Base-by-base conservation (phyloP, 2,888 invertebrate genomes). In the Anticlea derivata region DNA sequence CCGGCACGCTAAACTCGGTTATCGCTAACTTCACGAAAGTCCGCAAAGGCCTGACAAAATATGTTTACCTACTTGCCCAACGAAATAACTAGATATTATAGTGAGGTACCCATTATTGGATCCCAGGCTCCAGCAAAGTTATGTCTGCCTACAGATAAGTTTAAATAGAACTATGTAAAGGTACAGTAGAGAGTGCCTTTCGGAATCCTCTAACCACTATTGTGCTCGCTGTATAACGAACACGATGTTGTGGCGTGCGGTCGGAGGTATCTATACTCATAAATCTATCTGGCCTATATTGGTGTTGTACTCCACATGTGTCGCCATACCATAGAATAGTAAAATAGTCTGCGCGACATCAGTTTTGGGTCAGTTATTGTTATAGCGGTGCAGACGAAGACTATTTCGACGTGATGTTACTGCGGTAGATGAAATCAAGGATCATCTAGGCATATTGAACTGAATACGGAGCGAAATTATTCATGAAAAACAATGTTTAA, bases 211-310 rank as follows among this genome's bases (percentile, higher is more conserved):
- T 20, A 45, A 45, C 40, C 46, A 47, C 47, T 52, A 55, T 60
- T 60, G 54, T 58, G 51, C 54, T 51, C 33, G 22, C 39, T 54
- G 51, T 54, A 55, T 57, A 56, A 40, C 50, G 52, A 52, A 54
- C 55, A 55, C 52, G 58, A 46, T 55, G 51, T 50, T 46, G 58
- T 51, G 56, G 50, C 43, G 50, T 40, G 54, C 52, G 55, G 56
- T 49, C 41, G 54, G 43, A 55, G 54, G 52, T 58, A 60, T 56
- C 55, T 60, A 38, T 39, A 53, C 52, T 53, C 60, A 50, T 58
- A 60, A 62, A 62, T 62, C 62, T 60, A 52, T 56, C 54, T 47
- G 48, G 38, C 43, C 51, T 48, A 58, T 58, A 57, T 61, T 61
- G 61, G 56, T 55, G 46, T 41, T 47, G 48, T 53, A 52, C 38